Evolutionary conservation across 2,888 invertebrate genomes (phyloP).

Genomic region (Caenorhabditis uteleia): DNA sequence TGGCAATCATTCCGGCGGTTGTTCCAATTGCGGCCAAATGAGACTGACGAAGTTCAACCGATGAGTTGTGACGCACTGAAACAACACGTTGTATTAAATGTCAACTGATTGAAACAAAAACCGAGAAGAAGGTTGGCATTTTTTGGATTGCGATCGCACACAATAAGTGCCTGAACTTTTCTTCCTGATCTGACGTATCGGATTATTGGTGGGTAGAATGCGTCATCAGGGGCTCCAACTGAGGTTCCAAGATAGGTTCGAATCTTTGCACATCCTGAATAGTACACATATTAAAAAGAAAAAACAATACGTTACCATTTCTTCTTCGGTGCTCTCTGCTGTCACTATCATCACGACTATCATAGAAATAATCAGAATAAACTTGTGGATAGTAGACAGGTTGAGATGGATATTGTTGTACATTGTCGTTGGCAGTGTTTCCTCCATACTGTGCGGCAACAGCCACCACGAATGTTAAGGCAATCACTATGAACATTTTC

Average conservation of each 20-base stretch:
- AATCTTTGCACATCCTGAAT: slow-evolving; percentile 22
- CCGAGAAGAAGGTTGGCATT: slow-evolving; percentile 18
- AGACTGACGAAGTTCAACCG: slow-evolving; percentile 13
- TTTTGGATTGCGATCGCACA: slow-evolving; percentile 12
- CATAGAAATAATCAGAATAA: no score
- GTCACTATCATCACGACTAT: no score
- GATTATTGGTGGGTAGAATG: slow-evolving; percentile 33
- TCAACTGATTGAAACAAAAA: neutral
- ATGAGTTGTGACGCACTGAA: slow-evolving; percentile 13
- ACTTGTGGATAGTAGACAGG: no score
- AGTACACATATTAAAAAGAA: neutral
- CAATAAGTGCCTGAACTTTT: slow-evolving; percentile 9
- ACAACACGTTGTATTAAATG: neutral
- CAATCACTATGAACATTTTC: no score
- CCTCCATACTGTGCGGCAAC: no score
- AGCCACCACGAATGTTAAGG: no score
- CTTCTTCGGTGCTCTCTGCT: no score
- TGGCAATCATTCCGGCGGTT: slow-evolving; percentile 11
- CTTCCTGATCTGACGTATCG: slow-evolving; percentile 12
- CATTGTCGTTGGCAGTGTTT: no score
- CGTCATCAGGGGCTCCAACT: slow-evolving; percentile 9
- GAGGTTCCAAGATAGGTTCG: slow-evolving; percentile 6
- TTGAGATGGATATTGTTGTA: no score
- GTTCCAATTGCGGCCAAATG: slow-evolving; percentile 15
- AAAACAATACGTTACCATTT: neutral